Conservation (phyloP, 37 sponge, comb jelly and placozoan genomes). For the Eunapius fragilis region DNA sequence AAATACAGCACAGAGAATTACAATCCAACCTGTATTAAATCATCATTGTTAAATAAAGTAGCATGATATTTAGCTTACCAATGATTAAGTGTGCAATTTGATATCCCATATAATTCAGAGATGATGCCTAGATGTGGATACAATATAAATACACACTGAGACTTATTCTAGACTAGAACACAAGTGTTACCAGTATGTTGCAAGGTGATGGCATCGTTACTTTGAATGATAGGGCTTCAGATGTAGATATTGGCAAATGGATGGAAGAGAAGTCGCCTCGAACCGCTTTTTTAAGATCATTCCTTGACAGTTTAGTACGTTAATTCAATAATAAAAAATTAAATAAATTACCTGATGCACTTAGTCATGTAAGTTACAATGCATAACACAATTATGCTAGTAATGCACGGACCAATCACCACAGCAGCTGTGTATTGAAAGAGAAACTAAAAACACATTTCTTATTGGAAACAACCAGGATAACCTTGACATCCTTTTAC, state of each 20-base stretch:
- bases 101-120: neutral
- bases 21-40: neutral
- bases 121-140: neutral
- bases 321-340: neutral
- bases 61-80: neutral
- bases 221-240: neutral
- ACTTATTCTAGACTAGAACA: neutral
- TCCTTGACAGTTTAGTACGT: neutral
- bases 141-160: neutral
- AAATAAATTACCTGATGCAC: neutral
- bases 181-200: neutral
- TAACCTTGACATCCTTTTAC: no score
- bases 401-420: neutral
- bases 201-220: neutral
- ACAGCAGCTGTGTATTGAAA: neutral
- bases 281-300: neutral
- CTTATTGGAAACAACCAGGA: no score
- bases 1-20: neutral
- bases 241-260: neutral
- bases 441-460: neutral
- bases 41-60: neutral
- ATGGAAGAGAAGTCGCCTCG: neutral
- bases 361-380: neutral
- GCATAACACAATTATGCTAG: neutral
- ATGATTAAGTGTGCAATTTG: neutral